phyloP scores from a whole-genome alignment of 2,888 invertebrate species.

The Scaptomyza tumidula region DNA sequence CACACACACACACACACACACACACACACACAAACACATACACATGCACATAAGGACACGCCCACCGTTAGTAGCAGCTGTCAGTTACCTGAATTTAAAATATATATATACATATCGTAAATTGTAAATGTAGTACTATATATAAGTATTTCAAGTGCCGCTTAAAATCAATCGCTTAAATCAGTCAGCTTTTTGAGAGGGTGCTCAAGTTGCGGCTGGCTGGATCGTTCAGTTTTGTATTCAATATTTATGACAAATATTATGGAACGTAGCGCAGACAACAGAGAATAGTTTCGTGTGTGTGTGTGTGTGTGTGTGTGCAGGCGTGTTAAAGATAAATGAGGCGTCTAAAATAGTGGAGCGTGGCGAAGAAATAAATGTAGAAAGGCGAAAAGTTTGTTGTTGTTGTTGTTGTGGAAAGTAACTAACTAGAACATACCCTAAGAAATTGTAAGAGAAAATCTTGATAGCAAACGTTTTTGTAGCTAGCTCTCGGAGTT shows the following conservation, averaged over 20 bases:
- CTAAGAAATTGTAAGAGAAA: neutral
- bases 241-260: conserved; percentile 73
- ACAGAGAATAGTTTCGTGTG: neutral
- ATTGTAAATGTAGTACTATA: neutral
- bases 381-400: conserved; percentile 23
- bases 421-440: neutral
- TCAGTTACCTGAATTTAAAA: conserved; percentile 62
- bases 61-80: conserved; percentile 37
- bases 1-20: conserved; percentile 63
- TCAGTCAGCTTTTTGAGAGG: conserved; percentile 34
- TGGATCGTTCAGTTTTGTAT: conserved; percentile 26
- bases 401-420: conserved; percentile 5
- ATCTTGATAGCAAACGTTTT: neutral
- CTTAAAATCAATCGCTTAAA: conserved; percentile 69
- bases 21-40: conserved; percentile 63
- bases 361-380: conserved; percentile 18
- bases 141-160: conserved; percentile 7
- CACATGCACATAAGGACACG: conserved; percentile 60
- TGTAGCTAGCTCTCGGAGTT: too few species aligned
- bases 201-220: neutral
- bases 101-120: conserved; percentile 28
- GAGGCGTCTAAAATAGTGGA: conserved; percentile 63
- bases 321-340: conserved; percentile 68
- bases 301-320: neutral
- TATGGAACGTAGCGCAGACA: conserved; percentile 27